These are phyloP conservation scores for Drosophila teissieri DNA, from an alignment of 1,140 invertebrate genomes.

Conservation along the genomic window DNA sequence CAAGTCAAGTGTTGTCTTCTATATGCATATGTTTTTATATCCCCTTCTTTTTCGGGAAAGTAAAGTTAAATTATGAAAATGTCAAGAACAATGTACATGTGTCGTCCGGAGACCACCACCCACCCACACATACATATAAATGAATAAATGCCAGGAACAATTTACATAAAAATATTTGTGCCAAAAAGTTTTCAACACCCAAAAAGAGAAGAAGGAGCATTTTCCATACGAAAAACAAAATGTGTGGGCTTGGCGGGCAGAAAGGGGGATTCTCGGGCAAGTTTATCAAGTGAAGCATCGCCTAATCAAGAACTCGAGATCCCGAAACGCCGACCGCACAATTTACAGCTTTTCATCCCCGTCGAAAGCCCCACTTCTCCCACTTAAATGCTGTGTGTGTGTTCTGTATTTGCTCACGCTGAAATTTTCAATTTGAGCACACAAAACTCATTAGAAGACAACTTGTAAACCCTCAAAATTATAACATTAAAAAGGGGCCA, in stretches of 20 bases:
- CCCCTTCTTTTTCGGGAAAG: slow-evolving; percentile 11
- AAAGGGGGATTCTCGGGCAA: slow-evolving; percentile 41
- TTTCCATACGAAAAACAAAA: slow-evolving; percentile 75
- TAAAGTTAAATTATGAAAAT: slow-evolving; percentile 81
- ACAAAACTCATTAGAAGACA: slow-evolving; percentile 51
- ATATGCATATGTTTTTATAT: slow-evolving; percentile 5
- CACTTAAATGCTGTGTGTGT: slow-evolving; percentile 1
- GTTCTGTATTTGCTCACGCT: slow-evolving; percentile 46
- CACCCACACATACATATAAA: slow-evolving; percentile 47
- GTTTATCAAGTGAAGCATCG: slow-evolving; percentile 79
- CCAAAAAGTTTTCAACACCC: slow-evolving; percentile 68
- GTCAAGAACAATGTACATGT: slow-evolving; percentile 51
- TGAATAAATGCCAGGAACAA: slow-evolving; percentile 78
- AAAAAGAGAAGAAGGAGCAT: slow-evolving; percentile 17
- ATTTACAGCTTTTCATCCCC: slow-evolving; percentile 67
- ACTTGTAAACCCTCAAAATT: slow-evolving; percentile 16
- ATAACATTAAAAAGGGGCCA: slow-evolving; percentile 27
- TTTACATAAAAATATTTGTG: slow-evolving; percentile 81
- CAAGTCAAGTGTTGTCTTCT: slow-evolving; percentile 20
- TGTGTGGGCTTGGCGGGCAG: slow-evolving; percentile 21
- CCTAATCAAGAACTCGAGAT: slow-evolving; percentile 74
- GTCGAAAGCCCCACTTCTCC: neutral
- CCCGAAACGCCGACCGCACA: slow-evolving; percentile 75
- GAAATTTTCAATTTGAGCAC: slow-evolving; percentile 49
- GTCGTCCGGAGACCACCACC: slow-evolving; percentile 11